These are phyloP conservation scores for Endotricha flammealis DNA, from an alignment of 2,888 invertebrate species.

Conservation along the genomic window DNA sequence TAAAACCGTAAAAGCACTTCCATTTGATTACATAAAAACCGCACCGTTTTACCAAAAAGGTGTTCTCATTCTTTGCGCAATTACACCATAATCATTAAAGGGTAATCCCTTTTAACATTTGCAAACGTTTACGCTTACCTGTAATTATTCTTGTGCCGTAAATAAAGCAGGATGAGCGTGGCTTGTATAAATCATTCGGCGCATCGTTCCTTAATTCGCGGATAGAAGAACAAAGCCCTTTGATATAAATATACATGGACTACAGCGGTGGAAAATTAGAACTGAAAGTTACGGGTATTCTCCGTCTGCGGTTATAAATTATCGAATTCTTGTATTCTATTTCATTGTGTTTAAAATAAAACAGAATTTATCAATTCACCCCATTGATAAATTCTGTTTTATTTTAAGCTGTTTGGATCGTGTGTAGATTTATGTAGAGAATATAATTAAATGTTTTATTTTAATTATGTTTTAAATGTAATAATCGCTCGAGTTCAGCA, in stretches of 20 bases:
- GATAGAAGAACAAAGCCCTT: slow-evolving; percentile 72
- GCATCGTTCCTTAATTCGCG: slow-evolving; percentile 66
- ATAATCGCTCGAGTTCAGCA: too few species aligned
- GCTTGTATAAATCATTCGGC: slow-evolving; percentile 74
- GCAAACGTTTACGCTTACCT: slow-evolving; percentile 60
- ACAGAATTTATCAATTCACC: slow-evolving; percentile 7
- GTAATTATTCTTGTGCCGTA: slow-evolving; percentile 73
- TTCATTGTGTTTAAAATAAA: slow-evolving; percentile 15
- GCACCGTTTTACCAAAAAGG: slow-evolving; percentile 17
- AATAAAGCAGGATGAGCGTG: slow-evolving; percentile 72
- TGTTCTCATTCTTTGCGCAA: slow-evolving; percentile 42
- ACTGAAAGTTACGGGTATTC: slow-evolving; percentile 10
- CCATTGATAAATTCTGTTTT: too few species aligned
- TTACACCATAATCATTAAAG: slow-evolving; percentile 55
- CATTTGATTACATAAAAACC: slow-evolving; percentile 1
- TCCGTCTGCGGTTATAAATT: slow-evolving; percentile 41
- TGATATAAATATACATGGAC: slow-evolving; percentile 62
- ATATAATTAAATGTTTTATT: too few species aligned
- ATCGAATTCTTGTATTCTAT: slow-evolving; percentile 40
- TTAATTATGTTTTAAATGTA: too few species aligned
- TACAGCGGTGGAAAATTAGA: slow-evolving; percentile 39
- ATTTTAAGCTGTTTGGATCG: too few species aligned
- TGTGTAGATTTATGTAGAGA: too few species aligned
- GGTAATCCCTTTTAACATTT: slow-evolving; percentile 69
- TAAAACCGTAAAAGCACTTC: too few species aligned